Conservation (phyloP, 2,888 invertebrate species). For the Ochropleura plecta region DNA sequence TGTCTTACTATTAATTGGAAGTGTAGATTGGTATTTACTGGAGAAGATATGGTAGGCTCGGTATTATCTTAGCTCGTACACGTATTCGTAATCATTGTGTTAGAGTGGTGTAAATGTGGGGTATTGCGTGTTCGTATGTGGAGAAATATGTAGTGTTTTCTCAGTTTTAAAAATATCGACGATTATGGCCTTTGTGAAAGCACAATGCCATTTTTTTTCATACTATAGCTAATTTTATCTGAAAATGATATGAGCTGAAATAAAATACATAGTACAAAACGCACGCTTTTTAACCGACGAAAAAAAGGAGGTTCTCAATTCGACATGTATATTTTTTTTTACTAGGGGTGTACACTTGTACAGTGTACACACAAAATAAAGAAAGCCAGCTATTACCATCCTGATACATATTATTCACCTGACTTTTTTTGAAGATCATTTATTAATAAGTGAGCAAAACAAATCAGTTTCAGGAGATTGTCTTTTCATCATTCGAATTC, state of each 20-base stretch:
- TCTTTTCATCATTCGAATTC: background rate
- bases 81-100: slow-evolving; percentile 61
- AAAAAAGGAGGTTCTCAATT: no score
- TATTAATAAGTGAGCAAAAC: background rate
- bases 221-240: background rate
- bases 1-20: slow-evolving; percentile 69
- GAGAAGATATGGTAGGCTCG: slow-evolving; percentile 60
- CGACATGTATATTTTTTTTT: no score
- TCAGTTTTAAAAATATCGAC: background rate
- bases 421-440: background rate
- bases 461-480: background rate
- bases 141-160: slow-evolving; percentile 11
- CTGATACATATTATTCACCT: background rate
- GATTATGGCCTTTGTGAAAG: background rate
- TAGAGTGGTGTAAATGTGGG: slow-evolving; percentile 33
- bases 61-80: slow-evolving; percentile 52
- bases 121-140: slow-evolving; percentile 2
- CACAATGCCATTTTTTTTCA: background rate
- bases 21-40: slow-evolving; percentile 69
- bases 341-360: background rate
- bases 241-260: background rate
- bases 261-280: background rate
- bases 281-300: no score
- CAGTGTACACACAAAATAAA: background rate
- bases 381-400: background rate